Conservation (phyloP, 2,113 vertebrate species). For the Uropsilus gracilis region DNA sequence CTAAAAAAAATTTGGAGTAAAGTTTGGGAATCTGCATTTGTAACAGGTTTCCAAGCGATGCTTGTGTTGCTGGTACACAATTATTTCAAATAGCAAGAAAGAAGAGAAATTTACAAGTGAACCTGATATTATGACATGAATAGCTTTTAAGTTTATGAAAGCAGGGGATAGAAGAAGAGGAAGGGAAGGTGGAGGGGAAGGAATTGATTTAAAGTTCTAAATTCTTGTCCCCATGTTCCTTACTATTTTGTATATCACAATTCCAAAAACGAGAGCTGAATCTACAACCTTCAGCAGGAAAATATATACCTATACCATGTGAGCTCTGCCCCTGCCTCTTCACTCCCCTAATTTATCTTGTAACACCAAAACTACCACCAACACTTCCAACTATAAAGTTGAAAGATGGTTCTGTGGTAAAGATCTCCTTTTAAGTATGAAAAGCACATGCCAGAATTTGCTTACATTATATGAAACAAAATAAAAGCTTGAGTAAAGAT, state of each 20-base stretch:
- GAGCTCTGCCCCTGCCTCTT: background rate
- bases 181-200: accelerated
- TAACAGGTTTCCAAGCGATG: background rate
- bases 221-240: background rate
- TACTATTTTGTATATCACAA: background rate
- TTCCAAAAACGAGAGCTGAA: background rate
- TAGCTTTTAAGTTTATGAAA: background rate
- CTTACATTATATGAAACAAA: background rate
- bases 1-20: background rate
- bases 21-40: background rate
- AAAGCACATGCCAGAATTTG: background rate
- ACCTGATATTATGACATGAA: background rate
- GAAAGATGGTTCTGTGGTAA: background rate
- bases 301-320: background rate
- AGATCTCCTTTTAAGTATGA: background rate
- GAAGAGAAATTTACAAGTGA: background rate
- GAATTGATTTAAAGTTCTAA: background rate
- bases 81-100: background rate
- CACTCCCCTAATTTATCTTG: background rate
- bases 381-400: background rate
- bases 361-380: background rate
- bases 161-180: too few species aligned
- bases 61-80: background rate
- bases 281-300: background rate
- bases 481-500: background rate